Percentiles rank a stretch among this genome's conserved stretches.
phyloP scores from a whole-genome alignment of 1,140 invertebrate species.

The Patella vulgata region DNA sequence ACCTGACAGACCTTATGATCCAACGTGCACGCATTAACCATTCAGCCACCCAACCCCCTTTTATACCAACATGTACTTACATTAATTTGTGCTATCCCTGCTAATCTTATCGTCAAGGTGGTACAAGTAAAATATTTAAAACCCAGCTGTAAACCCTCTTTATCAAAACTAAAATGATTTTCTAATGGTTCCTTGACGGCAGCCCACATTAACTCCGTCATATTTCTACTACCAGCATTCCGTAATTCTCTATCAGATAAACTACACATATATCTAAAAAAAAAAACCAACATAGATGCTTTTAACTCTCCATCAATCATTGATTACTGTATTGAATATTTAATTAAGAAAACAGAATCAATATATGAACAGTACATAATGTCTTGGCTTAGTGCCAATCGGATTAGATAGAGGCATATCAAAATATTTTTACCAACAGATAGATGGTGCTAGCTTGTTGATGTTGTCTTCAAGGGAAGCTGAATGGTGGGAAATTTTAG shows the following conservation, averaged over 20 bases:
- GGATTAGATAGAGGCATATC: not conserved
- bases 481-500: too few relatives aligned
- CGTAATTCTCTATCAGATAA: conserved; percentile 90
- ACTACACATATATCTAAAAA: conserved; percentile 84
- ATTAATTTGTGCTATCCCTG: conserved; percentile 93
- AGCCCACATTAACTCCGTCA: conserved; percentile 96
- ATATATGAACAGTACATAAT: not conserved
- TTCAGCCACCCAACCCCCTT: too few relatives aligned
- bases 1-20: too few relatives aligned
- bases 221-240: conserved; percentile 85
- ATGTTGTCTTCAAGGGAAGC: too few relatives aligned
- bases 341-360: not conserved
- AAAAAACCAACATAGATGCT: not conserved
- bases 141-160: conserved; percentile 87
- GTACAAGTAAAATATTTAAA: conserved; percentile 93
- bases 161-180: conserved; percentile 82
- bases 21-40: too few relatives aligned
- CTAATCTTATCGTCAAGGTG: conserved; percentile 90
- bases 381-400: not conserved
- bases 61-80: conserved; percentile 61
- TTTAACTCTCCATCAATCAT: too few relatives aligned
- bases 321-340: too few relatives aligned
- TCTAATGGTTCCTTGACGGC: conserved; percentile 91
- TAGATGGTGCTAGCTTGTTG: too few relatives aligned
- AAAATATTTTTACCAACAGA: too few relatives aligned